These are phyloP conservation scores for Neodontobutis hainanensis DNA, from an alignment of 2,113 vertebrate species.

Conservation along the genomic window DNA sequence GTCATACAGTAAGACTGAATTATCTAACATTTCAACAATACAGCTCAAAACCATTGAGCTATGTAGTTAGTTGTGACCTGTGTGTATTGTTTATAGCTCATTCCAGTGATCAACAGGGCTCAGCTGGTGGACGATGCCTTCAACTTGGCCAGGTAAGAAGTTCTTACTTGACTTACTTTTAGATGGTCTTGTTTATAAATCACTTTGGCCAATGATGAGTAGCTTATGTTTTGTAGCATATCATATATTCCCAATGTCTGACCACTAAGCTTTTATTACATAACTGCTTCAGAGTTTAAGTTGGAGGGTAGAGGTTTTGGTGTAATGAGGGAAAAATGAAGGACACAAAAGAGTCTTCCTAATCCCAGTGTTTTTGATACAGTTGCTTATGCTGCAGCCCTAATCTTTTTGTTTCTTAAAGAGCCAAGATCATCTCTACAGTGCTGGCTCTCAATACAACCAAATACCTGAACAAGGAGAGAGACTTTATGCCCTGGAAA, in stretches of 20 bases:
- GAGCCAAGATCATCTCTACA: slow-evolving; percentile 75
- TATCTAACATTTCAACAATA: not conserved
- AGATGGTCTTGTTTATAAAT: too few species aligned
- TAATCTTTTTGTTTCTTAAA: slow-evolving; percentile 42
- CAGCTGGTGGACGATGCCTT: slow-evolving; percentile 90
- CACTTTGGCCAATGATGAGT: too few species aligned
- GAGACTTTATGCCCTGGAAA: slow-evolving; percentile 86
- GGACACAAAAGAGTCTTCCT: too few species aligned
- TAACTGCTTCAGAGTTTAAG: too few species aligned
- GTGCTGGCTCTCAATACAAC: slow-evolving; percentile 84
- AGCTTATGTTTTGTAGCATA: too few species aligned
- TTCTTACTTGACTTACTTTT: too few species aligned
- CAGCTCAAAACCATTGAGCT: not conserved
- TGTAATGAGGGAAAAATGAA: too few species aligned
- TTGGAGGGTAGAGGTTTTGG: too few species aligned
- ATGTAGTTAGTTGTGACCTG: not conserved
- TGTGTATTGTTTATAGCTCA: slow-evolving; percentile 61
- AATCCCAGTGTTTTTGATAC: too few species aligned
- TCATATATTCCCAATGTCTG: too few species aligned
- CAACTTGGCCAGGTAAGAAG: slow-evolving; percentile 86
- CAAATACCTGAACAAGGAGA: slow-evolving; percentile 78
- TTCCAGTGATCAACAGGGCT: slow-evolving; percentile 88
- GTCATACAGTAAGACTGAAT: slow-evolving; percentile 45
- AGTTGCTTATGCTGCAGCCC: too few species aligned
- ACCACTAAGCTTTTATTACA: too few species aligned